These are phyloP conservation scores for Drosophila neocordata DNA, from an alignment of 1,140 invertebrate species.

Conservation along the genomic window DNA sequence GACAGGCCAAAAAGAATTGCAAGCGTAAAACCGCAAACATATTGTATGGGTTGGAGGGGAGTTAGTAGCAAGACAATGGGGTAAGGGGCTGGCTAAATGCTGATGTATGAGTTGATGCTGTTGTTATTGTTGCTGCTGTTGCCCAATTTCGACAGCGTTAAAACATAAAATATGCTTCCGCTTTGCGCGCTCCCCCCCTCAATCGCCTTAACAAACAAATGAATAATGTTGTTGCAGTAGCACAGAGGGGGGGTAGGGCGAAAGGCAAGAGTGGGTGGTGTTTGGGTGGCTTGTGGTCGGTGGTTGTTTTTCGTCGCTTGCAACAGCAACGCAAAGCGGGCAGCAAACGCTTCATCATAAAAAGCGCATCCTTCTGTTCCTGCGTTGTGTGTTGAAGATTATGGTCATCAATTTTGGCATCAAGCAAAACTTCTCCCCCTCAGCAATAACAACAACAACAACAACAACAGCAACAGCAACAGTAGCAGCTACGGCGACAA, in stretches of 20 bases:
- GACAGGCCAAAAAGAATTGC: slow-evolving; percentile 66
- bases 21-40: slow-evolving; percentile 71
- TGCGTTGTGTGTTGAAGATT: slow-evolving; percentile 66
- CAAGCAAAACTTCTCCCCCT: slow-evolving; percentile 36
- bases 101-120: slow-evolving; percentile 66
- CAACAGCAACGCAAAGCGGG: slow-evolving; percentile 42
- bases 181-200: slow-evolving; percentile 35
- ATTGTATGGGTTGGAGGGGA: slow-evolving; percentile 23
- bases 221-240: slow-evolving; percentile 73
- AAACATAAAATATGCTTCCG: slow-evolving; percentile 82
- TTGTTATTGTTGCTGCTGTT: slow-evolving; percentile 38
- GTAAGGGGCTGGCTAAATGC: slow-evolving; percentile 59
- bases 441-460: slow-evolving; percentile 28
- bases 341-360: slow-evolving; percentile 73
- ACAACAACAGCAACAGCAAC: slow-evolving; percentile 31
- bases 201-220: slow-evolving; percentile 20
- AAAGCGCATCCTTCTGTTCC: slow-evolving; percentile 73
- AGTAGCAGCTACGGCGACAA: no score
- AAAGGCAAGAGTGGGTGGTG: slow-evolving; percentile 34
- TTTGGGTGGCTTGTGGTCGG: slow-evolving; percentile 33
- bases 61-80: not conserved
- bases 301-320: slow-evolving; percentile 67
- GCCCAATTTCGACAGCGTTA: slow-evolving; percentile 79
- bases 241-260: slow-evolving; percentile 10
- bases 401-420: slow-evolving; percentile 82